Base-by-base conservation (phyloP, 2,888 invertebrate species). In the Cerceris ruficornis region DNA sequence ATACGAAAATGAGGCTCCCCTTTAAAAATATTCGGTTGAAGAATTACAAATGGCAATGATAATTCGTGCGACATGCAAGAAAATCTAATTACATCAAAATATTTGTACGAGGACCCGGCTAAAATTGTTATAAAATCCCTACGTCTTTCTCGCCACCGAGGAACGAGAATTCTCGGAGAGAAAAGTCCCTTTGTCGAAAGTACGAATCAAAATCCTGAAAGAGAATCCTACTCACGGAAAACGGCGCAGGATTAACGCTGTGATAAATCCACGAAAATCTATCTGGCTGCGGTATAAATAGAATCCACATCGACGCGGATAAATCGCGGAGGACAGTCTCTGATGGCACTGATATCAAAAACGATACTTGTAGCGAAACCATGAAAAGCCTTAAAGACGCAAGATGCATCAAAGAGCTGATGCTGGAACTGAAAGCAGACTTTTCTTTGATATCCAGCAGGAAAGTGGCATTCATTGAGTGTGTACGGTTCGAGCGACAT, bases 381-480 rank as follows among this genome's bases (percentile, higher is more conserved):
- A 66, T 73, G 67, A 74, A 69, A 61, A 55, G 62, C 59, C 54
- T 17, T n/a, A 41, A 73, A 65, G 74, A 70, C 66, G 71, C 55
- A 17, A 60, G 42, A 55, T 55, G 66, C 55, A 79, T 79, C 68
- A 77, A 75, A 69, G 72, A 70, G 39, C 15, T 49, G 46, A 62
- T 52, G 62, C 64, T 64, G 42, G 28, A 60, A 62, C 42, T 77
- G 72, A 72, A 69, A 81, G 67, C 52, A 49, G 17, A 75, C 73
- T 77, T 84, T 77, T 73, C 70, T 71, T 75, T 81, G 61, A 50
- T 52, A 77, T 76, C 75, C 62, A 52, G 52, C 66, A 67, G 72
- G 77, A 77, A 84, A 77, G 70, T 69, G 66, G 80, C 72, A 75
- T 82, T 77, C 82, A 74, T 70, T 64, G 78, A 78, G 76, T 69